Conservation (phyloP, 2,888 invertebrate genomes). For the Phasia obesa region DNA sequence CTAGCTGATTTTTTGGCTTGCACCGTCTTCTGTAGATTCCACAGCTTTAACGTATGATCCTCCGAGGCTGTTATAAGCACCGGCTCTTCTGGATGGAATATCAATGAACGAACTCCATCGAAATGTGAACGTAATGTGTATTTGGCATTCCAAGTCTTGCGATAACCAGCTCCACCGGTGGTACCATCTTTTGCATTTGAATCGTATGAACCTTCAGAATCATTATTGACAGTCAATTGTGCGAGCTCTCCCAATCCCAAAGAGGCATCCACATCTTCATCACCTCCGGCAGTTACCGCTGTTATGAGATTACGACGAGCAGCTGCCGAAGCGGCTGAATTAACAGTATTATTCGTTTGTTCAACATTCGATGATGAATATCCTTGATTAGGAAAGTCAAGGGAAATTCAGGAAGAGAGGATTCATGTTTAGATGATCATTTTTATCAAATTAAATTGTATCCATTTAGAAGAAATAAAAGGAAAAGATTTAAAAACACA, state of each 20-base stretch:
- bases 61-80: constrained; percentile 99
- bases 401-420: constrained; percentile 25
- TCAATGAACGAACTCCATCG: constrained; percentile 94
- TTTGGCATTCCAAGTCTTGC: constrained; percentile 98
- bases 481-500: constrained; percentile 51
- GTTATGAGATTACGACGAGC: constrained; percentile 75
- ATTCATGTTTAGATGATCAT: constrained; percentile 6
- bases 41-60: constrained; percentile 98
- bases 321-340: constrained; percentile 73
- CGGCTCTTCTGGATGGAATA: constrained; percentile 97
- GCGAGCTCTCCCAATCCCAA: constrained; percentile 97
- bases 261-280: constrained; percentile 88
- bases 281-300: constrained; percentile 76
- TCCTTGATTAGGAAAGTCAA: constrained; percentile 69
- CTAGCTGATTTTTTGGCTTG: constrained; percentile 98
- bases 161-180: constrained; percentile 87
- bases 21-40: constrained; percentile 99
- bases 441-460: constrained; percentile 18
- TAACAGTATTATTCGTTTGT: constrained; percentile 73
- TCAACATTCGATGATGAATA: constrained; percentile 73
- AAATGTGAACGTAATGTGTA: constrained; percentile 97
- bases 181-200: constrained; percentile 88
- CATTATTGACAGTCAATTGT: constrained; percentile 97
- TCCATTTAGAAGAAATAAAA: constrained; percentile 28
- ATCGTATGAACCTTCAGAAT: constrained; percentile 95